Conservation (phyloP, 1,140 invertebrate species). For the Leptoteleia sp. region DNA sequence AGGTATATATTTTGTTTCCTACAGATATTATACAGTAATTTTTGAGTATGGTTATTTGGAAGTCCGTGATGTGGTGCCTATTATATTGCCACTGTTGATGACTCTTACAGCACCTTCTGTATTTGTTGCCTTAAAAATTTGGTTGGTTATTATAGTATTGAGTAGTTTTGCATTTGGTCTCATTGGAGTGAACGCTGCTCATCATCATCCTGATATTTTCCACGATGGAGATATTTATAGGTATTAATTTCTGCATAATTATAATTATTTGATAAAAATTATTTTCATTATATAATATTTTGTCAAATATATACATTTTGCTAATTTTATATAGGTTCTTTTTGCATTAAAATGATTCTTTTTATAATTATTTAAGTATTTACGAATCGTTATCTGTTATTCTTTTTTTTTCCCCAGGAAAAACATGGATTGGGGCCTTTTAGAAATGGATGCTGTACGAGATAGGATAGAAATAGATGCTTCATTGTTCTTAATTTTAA, state of each 20-base stretch:
- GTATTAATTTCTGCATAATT: constrained; percentile 49
- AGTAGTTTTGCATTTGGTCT: constrained; percentile 84
- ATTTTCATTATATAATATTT: too few species aligned
- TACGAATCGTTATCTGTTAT: too few species aligned
- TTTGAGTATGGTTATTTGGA: constrained; percentile 56
- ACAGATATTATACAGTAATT: constrained; percentile 70
- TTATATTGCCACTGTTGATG: constrained; percentile 82
- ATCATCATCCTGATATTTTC: constrained; percentile 92
- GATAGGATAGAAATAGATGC: constrained; percentile 87
- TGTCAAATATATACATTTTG: too few species aligned
- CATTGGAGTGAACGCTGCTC: constrained; percentile 88
- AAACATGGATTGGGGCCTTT: constrained; percentile 88
- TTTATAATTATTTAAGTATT: too few species aligned
- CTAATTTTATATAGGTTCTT: too few species aligned
- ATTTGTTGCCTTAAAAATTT: constrained; percentile 78
- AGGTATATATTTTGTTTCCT: too few species aligned
- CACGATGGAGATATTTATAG: constrained; percentile 89
- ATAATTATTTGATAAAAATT: too few species aligned
- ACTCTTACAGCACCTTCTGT: constrained; percentile 73
- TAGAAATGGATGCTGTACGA: constrained; percentile 88
- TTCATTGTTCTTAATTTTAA: constrained; percentile 85
- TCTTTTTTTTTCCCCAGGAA: constrained; percentile 74
- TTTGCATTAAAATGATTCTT: too few species aligned
- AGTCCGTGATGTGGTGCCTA: constrained; percentile 78
- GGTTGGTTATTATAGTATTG: constrained; percentile 83